Base-by-base conservation (phyloP, 2,797 vertebrate species). In the Zenarchopterus dispar region DNA sequence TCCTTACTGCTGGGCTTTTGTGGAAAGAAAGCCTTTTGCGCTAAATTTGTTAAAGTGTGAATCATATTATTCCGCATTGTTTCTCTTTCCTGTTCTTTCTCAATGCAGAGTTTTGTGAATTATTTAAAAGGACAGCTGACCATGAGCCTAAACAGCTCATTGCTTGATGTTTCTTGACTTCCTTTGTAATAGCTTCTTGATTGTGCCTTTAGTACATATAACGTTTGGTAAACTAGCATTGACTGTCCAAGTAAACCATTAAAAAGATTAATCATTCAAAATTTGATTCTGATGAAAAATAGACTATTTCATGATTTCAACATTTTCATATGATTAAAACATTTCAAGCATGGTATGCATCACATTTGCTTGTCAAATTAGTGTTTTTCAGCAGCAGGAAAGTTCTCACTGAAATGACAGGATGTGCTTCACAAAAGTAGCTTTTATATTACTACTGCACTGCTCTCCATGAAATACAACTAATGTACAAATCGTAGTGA, bases 371-470 rank as follows among this genome's bases (percentile, higher is more conserved):
- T n/a, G n/a, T n/a, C n/a, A n/a, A n/a, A n/a, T n/a, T n/a, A n/a
- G n/a, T n/a, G n/a, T n/a, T n/a, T n/a, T n/a, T n/a, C n/a, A n/a
- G n/a, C n/a, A n/a, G n/a, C n/a, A n/a, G n/a, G n/a, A n/a, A n/a
- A n/a, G n/a, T n/a, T n/a, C n/a, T 67, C 60, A 61, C 17, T 19
- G 39, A 64, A 31, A 59, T 69, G 41, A 73, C 48, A 80, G 76
- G 68, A 69, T 56, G 74, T 45, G 26, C 47, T 43, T 53, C 44
- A 50, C 63, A 63, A 63, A 61, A 33, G 22, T 44, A 62, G 61
- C 60, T 53, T 63, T 75, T 62, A 70, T 59, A 67, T 63, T 65
- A 31, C 16, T 4, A 16, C 24, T 49, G 19, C 48, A 31, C 1
- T 31, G 39, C 57, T 62, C 68, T 57, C 21, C 6, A 45, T 43